Percentiles rank a stretch among this genome's conserved stretches.
phyloP scores from a whole-genome alignment of 2,888 invertebrate genomes.

The Drosophila kuntzei region DNA sequence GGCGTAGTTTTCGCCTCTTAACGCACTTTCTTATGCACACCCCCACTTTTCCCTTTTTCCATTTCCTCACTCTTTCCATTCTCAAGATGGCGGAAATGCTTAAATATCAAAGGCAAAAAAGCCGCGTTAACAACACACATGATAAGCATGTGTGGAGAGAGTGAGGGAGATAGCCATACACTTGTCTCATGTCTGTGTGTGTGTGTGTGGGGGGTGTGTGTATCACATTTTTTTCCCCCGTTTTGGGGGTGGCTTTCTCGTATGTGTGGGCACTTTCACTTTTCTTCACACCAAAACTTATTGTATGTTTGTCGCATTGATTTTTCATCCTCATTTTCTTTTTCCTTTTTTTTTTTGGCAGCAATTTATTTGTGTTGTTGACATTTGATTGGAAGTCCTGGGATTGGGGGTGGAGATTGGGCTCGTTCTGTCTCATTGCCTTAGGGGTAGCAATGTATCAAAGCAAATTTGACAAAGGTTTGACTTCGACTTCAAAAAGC shows the following conservation, averaged over 20 bases:
- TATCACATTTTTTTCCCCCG: slow-evolving; percentile 21
- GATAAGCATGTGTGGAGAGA: slow-evolving; percentile 23
- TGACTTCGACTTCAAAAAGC: slow-evolving; percentile 64
- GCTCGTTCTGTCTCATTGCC: slow-evolving; percentile 41
- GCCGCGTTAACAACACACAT: slow-evolving; percentile 58
- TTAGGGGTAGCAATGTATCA: slow-evolving; percentile 59
- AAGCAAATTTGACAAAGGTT: slow-evolving; percentile 72
- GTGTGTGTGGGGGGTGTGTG: slow-evolving; percentile 22
- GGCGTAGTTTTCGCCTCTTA: slow-evolving; percentile 76
- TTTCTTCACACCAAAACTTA: slow-evolving; percentile 71
- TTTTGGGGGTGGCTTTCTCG: slow-evolving; percentile 62
- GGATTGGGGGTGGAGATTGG: slow-evolving; percentile 11
- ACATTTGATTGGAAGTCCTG: slow-evolving; percentile 71
- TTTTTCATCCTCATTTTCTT: slow-evolving; percentile 37
- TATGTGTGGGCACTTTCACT: slow-evolving; percentile 66
- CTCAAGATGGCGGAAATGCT: slow-evolving; percentile 79
- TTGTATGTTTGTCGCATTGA: slow-evolving; percentile 68
- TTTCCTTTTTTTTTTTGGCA: slow-evolving; percentile 17
- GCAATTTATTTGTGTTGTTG: slow-evolving; percentile 46
- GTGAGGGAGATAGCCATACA: slow-evolving; percentile 21
- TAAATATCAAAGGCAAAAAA: slow-evolving; percentile 75
- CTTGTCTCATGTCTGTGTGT: slow-evolving; percentile 34
- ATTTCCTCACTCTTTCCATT: slow-evolving; percentile 25
- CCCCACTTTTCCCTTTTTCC: not conserved
- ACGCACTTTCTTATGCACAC: slow-evolving; percentile 69